phyloP scores from a whole-genome alignment of 2,888 invertebrate species.

The Rhagonycha fulva region DNA sequence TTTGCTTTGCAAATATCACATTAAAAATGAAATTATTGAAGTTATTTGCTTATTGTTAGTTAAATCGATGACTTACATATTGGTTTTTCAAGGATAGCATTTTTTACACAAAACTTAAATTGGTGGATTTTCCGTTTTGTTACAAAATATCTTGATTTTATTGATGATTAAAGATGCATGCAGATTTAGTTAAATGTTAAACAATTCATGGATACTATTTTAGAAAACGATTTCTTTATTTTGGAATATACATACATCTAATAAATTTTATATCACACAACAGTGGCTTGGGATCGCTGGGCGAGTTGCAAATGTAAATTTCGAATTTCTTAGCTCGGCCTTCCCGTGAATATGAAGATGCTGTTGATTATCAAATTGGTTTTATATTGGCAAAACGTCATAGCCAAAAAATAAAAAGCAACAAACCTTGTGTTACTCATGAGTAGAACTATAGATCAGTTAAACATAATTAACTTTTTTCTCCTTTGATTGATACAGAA shows the following conservation, averaged over 20 bases:
- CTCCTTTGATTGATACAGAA: background rate
- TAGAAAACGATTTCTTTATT: background rate
- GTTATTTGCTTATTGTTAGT: background rate
- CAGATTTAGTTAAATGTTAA: background rate
- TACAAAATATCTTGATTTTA: background rate
- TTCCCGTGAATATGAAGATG: no score
- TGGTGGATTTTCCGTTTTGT: background rate
- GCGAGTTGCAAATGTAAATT: no score
- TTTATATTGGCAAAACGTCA: no score
- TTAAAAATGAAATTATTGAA: background rate
- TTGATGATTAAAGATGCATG: background rate
- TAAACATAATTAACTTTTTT: background rate
- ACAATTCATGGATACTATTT: background rate
- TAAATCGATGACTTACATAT: background rate
- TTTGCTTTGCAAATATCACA: background rate
- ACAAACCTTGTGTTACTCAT: no score
- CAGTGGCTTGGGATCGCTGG: no score
- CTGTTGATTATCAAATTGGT: no score
- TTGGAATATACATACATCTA: background rate
- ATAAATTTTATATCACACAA: no score
- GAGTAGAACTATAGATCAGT: no score
- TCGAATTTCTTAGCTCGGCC: no score
- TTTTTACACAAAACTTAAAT: background rate
- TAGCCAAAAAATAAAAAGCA: no score
- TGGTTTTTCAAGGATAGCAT: background rate